Evolutionary conservation across 2,797 vertebrate species (phyloP), one percentile per base, ranked within the genome.

Genomic region (Mionectes olivaceus): DNA sequence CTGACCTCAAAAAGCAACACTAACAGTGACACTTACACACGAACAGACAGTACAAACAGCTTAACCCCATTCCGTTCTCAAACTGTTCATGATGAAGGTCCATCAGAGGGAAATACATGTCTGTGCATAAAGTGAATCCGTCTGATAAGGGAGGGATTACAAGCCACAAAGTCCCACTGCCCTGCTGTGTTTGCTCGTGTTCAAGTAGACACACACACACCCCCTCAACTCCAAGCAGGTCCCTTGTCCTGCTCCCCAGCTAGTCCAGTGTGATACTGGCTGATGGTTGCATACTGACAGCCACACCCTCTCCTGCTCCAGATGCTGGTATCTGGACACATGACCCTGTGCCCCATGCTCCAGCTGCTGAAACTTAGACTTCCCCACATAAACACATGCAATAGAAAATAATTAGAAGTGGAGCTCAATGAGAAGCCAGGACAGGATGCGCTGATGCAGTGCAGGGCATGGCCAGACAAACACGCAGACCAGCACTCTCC

Each of bases 261-360:
- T 37, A 33, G 44, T 27, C 12, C 63, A 49, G 35, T 6, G 30
- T 30, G 59, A 21, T 18, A 9, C 1, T 49, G 53, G 11, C 19
- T 35, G 25, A 23, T 7, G 28, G 4, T 3, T 12, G 18, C 53
- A 35, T 33, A 4, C 24, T 10, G 55, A 19, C 7, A 11, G 4
- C n/a, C 19, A 19, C 16, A 16, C 4, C 2, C 15, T 27, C 27
- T 46, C 11, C 13, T 11, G 4, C 12, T 22, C 17, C 1, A 3
- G 6, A 4, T 28, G 10, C 68, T 63, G 33, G 17, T 16, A 53
- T 25, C 6, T 4, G 2, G 23, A 39, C 11, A 27, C 0, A 0
- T 24, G 55, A 24, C 19, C 46, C 22, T 56, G 10, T 37, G 23
- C 44, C 21, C 23, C 50, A 19, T 4, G 2, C 8, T 46, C 13